Percentiles rank a stretch among this genome's conserved stretches.
Conservation (phyloP, 30 jellyfish, hydroid and myxozoan genomes). For the Haliclystus octoradiatus region DNA sequence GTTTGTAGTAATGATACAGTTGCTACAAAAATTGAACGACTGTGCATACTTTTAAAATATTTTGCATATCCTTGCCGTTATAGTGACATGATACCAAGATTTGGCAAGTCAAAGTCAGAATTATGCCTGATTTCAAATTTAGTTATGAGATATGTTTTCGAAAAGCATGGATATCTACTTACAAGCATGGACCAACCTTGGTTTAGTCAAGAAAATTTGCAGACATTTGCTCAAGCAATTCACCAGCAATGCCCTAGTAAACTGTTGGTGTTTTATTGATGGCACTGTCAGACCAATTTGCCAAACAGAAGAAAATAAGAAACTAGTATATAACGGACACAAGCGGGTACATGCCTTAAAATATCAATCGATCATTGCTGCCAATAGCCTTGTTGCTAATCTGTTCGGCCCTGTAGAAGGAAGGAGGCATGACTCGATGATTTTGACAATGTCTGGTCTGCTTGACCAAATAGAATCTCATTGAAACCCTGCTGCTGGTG, state of each 20-base stretch:
- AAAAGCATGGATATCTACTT: slow-evolving; percentile 18
- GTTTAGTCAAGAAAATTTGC: slow-evolving; percentile 19
- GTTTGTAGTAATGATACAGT: slow-evolving; percentile 32
- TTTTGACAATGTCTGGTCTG: background rate
- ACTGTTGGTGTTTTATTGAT: slow-evolving; percentile 35
- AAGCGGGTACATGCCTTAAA: background rate
- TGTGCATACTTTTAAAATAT: slow-evolving; percentile 19
- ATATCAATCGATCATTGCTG: background rate
- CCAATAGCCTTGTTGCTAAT: background rate
- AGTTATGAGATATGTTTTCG: slow-evolving; percentile 17
- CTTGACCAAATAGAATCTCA: too few relatives aligned
- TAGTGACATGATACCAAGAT: slow-evolving; percentile 37
- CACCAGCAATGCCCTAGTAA: slow-evolving; percentile 33
- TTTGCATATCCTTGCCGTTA: slow-evolving; percentile 49
- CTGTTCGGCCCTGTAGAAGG: background rate
- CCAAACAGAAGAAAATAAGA: background rate
- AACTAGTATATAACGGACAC: background rate
- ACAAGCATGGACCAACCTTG: slow-evolving; percentile 27
- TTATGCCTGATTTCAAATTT: slow-evolving; percentile 4
- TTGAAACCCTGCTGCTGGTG: too few relatives aligned
- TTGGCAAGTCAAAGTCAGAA: slow-evolving; percentile 27
- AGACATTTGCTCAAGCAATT: slow-evolving; percentile 24
- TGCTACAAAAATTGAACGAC: slow-evolving; percentile 36
- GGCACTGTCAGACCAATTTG: background rate
- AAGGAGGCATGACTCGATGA: background rate